A percentile compares a stretch with the other conserved stretches of the same genome.
Evolutionary conservation across 2,888 invertebrate species (phyloP).

Genomic region (Seladonia tumulorum): DNA sequence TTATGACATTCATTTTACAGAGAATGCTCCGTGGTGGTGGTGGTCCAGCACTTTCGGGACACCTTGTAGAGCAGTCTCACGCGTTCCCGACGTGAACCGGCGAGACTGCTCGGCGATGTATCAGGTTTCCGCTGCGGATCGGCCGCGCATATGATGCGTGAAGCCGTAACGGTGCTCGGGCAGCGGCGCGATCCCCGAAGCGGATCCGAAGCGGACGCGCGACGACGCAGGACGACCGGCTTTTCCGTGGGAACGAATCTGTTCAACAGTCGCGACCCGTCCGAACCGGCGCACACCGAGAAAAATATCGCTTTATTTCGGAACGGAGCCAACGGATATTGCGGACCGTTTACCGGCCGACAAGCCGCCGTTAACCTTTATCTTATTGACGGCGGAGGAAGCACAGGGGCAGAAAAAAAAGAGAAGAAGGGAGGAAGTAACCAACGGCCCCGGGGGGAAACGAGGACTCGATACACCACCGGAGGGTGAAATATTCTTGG

Average conservation of each 20-base stretch:
- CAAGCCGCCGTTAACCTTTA: slow-evolving; percentile 55
- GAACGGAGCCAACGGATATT: slow-evolving; percentile 61
- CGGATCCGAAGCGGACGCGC: slow-evolving; percentile 8
- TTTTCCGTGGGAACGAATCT: slow-evolving; percentile 55
- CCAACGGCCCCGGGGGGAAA: background rate
- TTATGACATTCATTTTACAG: background rate
- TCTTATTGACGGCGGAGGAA: slow-evolving; percentile 37
- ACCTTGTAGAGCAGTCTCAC: background rate
- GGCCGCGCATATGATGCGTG: slow-evolving; percentile 61
- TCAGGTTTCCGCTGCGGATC: slow-evolving; percentile 64
- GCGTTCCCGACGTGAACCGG: background rate
- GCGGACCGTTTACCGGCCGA: slow-evolving; percentile 55
- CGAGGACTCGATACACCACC: slow-evolving; percentile 14
- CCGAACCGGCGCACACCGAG: slow-evolving; percentile 27
- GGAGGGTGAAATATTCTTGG: slow-evolving; percentile 48
- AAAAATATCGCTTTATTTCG: slow-evolving; percentile 61
- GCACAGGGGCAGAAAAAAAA: background rate
- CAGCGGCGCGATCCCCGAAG: background rate
- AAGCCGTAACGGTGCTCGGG: slow-evolving; percentile 63
- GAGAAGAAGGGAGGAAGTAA: background rate
- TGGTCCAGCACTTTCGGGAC: background rate
- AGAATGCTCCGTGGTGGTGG: background rate
- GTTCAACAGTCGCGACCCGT: background rate
- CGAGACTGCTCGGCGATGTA: slow-evolving; percentile 47
- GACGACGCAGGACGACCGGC: slow-evolving; percentile 13